Conservation (phyloP, 2,797 vertebrate species). For the Champsocephalus esox region DNA sequence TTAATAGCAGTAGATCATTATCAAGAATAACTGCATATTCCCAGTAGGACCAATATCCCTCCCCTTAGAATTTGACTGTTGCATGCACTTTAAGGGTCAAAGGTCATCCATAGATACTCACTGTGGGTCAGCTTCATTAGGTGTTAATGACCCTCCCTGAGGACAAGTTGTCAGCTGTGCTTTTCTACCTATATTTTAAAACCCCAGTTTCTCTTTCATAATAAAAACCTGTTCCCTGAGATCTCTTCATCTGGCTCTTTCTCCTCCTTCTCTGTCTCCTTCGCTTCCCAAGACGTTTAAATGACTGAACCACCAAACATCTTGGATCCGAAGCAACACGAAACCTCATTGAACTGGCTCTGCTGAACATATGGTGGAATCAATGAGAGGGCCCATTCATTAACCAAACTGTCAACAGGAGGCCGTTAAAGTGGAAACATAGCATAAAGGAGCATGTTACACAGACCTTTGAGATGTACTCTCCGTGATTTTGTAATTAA, state of each 20-base stretch:
- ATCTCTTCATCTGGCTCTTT: slow-evolving; percentile 12
- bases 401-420: slow-evolving; percentile 67
- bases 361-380: slow-evolving; percentile 67
- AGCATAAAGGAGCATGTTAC: slow-evolving; percentile 31
- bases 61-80: slow-evolving; percentile 45
- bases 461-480: slow-evolving; percentile 43
- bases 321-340: slow-evolving; percentile 28
- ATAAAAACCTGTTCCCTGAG: slow-evolving; percentile 18
- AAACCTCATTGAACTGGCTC: slow-evolving; percentile 49
- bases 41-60: slow-evolving; percentile 21
- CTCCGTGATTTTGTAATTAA: slow-evolving; percentile 66
- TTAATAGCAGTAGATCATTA: slow-evolving; percentile 14
- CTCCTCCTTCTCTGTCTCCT: slow-evolving; percentile 16
- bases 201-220: slow-evolving; percentile 13
- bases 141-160: slow-evolving; percentile 69
- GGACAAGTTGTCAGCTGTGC: slow-evolving; percentile 39
- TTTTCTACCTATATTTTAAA: background rate
- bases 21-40: slow-evolving; percentile 26
- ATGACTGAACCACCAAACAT: slow-evolving; percentile 44
- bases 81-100: slow-evolving; percentile 61
- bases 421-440: slow-evolving; percentile 54
- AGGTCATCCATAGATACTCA: slow-evolving; percentile 63
- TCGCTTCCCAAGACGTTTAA: slow-evolving; percentile 7
- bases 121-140: slow-evolving; percentile 66
- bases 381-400: slow-evolving; percentile 68